These are phyloP conservation scores for Pristionchus entomophagus DNA, from an alignment of 2,888 invertebrate species.

Conservation along the genomic window DNA sequence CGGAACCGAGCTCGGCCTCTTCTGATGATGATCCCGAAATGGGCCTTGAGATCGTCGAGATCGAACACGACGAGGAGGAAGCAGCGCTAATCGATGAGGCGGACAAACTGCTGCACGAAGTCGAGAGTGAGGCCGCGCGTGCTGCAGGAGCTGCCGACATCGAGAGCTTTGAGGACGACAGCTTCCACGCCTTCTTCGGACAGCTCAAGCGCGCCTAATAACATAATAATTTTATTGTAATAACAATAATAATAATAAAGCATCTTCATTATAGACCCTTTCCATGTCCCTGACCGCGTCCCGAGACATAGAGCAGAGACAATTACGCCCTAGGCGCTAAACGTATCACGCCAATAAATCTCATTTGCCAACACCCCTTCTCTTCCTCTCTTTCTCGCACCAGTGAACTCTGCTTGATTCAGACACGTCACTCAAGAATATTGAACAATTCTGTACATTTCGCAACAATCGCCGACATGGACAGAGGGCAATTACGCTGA, in stretches of 20 bases:
- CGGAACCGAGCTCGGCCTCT: no score
- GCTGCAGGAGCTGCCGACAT: not conserved
- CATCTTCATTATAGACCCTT: not conserved
- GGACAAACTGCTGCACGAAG: not conserved
- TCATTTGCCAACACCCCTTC: slow-evolving; percentile 18
- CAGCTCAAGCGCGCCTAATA: not conserved
- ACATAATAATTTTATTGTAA: not conserved
- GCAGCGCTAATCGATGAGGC: not conserved
- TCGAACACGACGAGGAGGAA: not conserved
- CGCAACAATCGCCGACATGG: not conserved
- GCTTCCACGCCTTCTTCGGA: not conserved
- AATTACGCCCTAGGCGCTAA: slow-evolving; percentile 41
- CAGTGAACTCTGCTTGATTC: slow-evolving; percentile 10
- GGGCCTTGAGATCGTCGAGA: not conserved
- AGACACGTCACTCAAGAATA: not conserved
- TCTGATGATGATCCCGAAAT: no score
- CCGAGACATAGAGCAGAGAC: not conserved
- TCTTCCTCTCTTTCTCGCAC: slow-evolving; percentile 40
- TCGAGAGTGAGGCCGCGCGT: not conserved
- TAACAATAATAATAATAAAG: not conserved
- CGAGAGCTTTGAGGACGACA: slow-evolving; percentile 2
- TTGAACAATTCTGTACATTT: not conserved
- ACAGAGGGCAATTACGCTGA: not conserved
- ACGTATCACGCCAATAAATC: slow-evolving; percentile 41
- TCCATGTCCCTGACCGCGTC: not conserved